Evolutionary conservation across 2,888 invertebrate genomes (phyloP).

Genomic region (Netelia fuscicornis): DNA sequence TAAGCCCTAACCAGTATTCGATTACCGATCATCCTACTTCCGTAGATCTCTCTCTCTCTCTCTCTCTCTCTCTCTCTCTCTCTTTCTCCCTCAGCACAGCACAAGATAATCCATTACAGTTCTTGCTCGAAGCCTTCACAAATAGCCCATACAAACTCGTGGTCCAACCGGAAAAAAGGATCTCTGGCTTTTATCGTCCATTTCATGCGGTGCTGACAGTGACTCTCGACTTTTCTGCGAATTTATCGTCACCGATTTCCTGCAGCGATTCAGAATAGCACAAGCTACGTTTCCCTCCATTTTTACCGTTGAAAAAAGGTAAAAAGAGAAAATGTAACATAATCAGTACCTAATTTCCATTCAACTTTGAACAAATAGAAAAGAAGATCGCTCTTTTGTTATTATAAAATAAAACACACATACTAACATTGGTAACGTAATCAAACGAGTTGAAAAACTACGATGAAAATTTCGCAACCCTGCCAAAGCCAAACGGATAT

Average conservation of each 20-base stretch:
- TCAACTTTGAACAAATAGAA: too few species aligned
- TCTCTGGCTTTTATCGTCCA: conserved; percentile 64
- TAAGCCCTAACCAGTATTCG: conserved; percentile 82
- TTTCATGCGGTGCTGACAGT: conserved; percentile 72
- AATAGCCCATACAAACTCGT: conserved; percentile 21
- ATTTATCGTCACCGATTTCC: conserved; percentile 78
- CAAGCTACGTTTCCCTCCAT: background rate
- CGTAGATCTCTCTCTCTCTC: conserved; percentile 7
- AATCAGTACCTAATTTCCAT: too few species aligned
- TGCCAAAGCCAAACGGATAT: conserved; percentile 9
- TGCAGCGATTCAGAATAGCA: background rate
- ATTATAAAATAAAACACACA: too few species aligned
- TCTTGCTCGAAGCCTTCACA: conserved; percentile 75
- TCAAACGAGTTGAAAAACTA: conserved; percentile 1
- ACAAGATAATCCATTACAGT: conserved; percentile 82
- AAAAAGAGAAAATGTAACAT: too few species aligned
- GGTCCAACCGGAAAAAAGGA: conserved; percentile 23
- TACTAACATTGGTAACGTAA: background rate
- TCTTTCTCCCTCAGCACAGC: conserved; percentile 53
- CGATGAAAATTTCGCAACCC: background rate
- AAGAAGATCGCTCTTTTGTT: too few species aligned
- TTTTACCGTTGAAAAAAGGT: background rate
- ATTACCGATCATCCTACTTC: conserved; percentile 75
- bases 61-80: background rate
- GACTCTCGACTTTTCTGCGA: conserved; percentile 79